Percentiles rank a stretch among this genome's conserved stretches.
Evolutionary conservation across 2,113 vertebrate genomes (phyloP).

Genomic region (Ictalurus punctatus): DNA sequence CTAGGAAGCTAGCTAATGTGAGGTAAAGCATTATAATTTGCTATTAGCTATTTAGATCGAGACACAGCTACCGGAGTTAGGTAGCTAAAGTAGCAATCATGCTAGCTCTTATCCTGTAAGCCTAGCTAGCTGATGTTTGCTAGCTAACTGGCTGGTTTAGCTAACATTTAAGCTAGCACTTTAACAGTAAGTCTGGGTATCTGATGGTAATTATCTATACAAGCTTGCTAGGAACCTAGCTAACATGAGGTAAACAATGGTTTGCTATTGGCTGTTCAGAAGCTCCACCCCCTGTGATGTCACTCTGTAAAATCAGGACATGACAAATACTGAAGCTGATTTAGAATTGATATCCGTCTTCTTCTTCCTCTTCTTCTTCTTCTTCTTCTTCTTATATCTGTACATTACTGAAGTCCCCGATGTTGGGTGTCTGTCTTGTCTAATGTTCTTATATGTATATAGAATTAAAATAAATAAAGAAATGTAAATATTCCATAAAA

Average conservation of each 20-base stretch:
- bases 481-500: slow-evolving; percentile 49
- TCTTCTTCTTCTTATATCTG: slow-evolving; percentile 10
- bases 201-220: background rate
- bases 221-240: background rate
- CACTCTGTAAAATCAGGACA: slow-evolving; percentile 12
- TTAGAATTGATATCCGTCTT: background rate
- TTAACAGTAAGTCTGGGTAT: background rate
- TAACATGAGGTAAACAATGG: background rate
- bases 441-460: slow-evolving; percentile 45
- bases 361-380: background rate
- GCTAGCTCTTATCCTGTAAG: background rate
- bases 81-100: background rate
- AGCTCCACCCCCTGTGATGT: background rate
- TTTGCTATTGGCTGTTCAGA: slow-evolving; percentile 1
- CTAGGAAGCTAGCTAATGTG: background rate
- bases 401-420: slow-evolving; percentile 11
- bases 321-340: background rate
- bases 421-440: slow-evolving; percentile 48
- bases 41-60: background rate
- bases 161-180: background rate
- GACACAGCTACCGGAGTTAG: background rate
- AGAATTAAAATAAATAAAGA: background rate
- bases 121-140: background rate
- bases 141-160: background rate
- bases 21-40: background rate